Evolutionary conservation across 2,797 vertebrate genomes (phyloP).

Genomic region (Micromesistius poutassou): DNA sequence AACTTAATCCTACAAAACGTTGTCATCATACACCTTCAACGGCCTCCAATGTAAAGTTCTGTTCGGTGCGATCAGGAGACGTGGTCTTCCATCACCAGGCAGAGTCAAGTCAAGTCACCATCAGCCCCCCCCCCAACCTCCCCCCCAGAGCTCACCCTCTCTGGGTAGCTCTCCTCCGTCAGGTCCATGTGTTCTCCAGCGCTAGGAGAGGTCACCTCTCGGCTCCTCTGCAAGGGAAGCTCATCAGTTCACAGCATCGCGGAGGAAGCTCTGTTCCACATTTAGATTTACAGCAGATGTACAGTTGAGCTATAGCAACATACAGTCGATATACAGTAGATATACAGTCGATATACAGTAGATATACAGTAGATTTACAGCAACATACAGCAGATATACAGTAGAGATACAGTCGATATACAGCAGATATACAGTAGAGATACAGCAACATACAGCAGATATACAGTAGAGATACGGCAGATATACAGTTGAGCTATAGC

Average conservation of each 20-base stretch:
- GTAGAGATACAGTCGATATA: neutral
- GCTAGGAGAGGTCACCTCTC: slow-evolving; percentile 44
- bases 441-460: neutral
- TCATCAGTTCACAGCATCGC: slow-evolving; percentile 37
- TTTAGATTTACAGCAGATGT: neutral
- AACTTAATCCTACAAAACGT: no score
- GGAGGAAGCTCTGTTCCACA: neutral
- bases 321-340: neutral
- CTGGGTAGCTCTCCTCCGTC: slow-evolving; percentile 46
- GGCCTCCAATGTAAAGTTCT: no score
- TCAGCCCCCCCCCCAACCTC: slow-evolving; percentile 27
- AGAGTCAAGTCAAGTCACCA: neutral
- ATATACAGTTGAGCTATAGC: neutral
- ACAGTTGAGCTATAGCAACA: neutral
- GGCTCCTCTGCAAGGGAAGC: slow-evolving; percentile 36
- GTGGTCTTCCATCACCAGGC: no score
- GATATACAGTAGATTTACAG: neutral
- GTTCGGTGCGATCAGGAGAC: no score
- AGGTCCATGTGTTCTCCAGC: slow-evolving; percentile 55
- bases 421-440: neutral
- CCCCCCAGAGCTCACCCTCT: slow-evolving; percentile 52
- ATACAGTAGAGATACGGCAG: neutral
- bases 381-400: neutral
- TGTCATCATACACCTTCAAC: no score
- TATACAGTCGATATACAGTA: neutral